Evolutionary conservation across 1,140 invertebrate genomes (phyloP).

Genomic region (Araneus ventricosus): DNA sequence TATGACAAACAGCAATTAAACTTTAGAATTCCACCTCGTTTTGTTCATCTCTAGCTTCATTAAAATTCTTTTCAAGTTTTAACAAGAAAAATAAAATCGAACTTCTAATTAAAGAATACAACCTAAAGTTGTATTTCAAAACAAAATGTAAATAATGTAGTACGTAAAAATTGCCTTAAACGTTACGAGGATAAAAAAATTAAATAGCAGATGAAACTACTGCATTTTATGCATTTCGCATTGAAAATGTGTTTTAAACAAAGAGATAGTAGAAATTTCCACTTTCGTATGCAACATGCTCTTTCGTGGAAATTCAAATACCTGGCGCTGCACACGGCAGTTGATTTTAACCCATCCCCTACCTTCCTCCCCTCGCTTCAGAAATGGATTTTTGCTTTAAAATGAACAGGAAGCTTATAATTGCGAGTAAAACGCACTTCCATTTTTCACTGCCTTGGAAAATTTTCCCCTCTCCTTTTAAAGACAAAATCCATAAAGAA

Average conservation of each 20-base stretch:
- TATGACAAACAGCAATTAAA: too few species aligned
- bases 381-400: conserved; percentile 15
- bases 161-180: too few species aligned
- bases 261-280: background rate
- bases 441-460: conserved; percentile 5
- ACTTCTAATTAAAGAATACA: too few species aligned
- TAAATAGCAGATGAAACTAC: background rate
- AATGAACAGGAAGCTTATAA: conserved; percentile 1
- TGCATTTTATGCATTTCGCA: background rate
- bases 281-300: too few species aligned
- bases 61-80: too few species aligned
- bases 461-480: background rate
- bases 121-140: too few species aligned
- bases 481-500: background rate
- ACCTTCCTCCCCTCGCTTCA: background rate
- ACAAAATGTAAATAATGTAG: too few species aligned
- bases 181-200: background rate
- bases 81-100: too few species aligned
- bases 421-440: background rate
- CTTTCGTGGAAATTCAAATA: background rate
- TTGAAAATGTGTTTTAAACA: background rate
- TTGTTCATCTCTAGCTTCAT: too few species aligned
- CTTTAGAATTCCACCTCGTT: too few species aligned
- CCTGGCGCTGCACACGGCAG: background rate
- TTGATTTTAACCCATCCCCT: background rate